phyloP scores from a whole-genome alignment of 2,113 vertebrate genomes.

The Neofelis nebulosa region DNA sequence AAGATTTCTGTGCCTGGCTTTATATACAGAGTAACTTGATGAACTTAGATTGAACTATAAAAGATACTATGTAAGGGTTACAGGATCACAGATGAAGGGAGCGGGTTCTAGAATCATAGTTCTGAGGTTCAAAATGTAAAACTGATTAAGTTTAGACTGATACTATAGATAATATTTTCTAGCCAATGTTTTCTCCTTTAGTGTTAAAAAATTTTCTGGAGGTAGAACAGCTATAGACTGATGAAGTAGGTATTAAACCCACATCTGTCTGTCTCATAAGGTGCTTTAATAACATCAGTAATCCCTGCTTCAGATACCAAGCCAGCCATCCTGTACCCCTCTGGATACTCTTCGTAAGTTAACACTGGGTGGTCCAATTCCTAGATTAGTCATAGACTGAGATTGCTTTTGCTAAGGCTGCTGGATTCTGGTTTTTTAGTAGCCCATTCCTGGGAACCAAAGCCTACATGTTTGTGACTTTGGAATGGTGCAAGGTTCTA shows the following conservation, averaged over 20 bases:
- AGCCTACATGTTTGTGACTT: background rate
- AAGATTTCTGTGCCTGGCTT: background rate
- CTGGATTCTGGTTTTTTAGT: background rate
- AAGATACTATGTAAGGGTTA: background rate
- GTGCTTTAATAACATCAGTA: background rate
- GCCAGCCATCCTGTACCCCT: too few species aligned
- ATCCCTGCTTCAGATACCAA: background rate
- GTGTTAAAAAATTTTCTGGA: background rate
- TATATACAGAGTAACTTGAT: background rate
- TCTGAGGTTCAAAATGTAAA: background rate
- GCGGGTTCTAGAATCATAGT: background rate
- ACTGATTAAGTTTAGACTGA: background rate
- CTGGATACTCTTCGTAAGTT: rapidly evolving
- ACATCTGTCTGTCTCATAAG: background rate
- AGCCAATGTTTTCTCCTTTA: background rate
- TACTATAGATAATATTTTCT: background rate
- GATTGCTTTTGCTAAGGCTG: background rate
- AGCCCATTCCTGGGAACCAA: background rate
- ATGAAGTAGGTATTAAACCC: background rate
- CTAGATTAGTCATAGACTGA: background rate
- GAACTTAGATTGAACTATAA: background rate
- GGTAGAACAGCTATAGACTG: background rate
- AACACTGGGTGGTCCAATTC: background rate
- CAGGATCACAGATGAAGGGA: background rate
- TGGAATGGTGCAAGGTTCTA: background rate